Evolutionary conservation across 2,888 invertebrate species (phyloP).

Genomic region (Ctena decussata): DNA sequence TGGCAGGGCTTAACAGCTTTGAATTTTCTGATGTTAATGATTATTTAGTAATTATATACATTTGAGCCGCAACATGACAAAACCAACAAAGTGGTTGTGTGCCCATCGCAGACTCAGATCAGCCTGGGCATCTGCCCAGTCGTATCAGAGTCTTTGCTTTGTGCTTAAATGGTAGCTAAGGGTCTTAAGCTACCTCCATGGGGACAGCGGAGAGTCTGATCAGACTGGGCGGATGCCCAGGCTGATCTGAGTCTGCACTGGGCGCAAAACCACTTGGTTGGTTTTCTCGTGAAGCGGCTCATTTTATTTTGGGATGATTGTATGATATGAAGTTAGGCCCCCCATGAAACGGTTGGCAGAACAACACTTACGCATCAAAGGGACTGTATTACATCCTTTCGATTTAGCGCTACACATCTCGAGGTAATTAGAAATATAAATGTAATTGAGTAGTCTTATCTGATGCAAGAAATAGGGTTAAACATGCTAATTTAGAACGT

Average conservation of each 20-base stretch:
- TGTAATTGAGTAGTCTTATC: constrained; percentile 6
- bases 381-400: neutral
- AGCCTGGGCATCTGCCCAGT: too few relatives aligned
- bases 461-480: constrained; percentile 7
- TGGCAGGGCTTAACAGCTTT: constrained; percentile 42
- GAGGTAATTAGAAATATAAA: constrained; percentile 8
- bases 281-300: too few relatives aligned
- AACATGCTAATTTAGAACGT: constrained; percentile 7
- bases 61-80: too few relatives aligned
- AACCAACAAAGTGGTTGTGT: too few relatives aligned
- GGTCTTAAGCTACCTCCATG: too few relatives aligned
- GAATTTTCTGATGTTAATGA: constrained; percentile 43
- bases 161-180: too few relatives aligned
- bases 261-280: too few relatives aligned
- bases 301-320: constrained; percentile 53
- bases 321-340: constrained; percentile 38
- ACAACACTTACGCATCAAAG: constrained; percentile 6
- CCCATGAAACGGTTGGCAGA: constrained; percentile 33
- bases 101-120: too few relatives aligned
- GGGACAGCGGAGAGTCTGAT: too few relatives aligned
- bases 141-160: too few relatives aligned
- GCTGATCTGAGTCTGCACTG: too few relatives aligned
- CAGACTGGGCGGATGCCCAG: too few relatives aligned
- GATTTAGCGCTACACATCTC: neutral
- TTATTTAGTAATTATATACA: constrained; percentile 57